These are phyloP conservation scores for Epinephelus moara DNA, from an alignment of 2,113 vertebrate genomes.

Conservation along the genomic window DNA sequence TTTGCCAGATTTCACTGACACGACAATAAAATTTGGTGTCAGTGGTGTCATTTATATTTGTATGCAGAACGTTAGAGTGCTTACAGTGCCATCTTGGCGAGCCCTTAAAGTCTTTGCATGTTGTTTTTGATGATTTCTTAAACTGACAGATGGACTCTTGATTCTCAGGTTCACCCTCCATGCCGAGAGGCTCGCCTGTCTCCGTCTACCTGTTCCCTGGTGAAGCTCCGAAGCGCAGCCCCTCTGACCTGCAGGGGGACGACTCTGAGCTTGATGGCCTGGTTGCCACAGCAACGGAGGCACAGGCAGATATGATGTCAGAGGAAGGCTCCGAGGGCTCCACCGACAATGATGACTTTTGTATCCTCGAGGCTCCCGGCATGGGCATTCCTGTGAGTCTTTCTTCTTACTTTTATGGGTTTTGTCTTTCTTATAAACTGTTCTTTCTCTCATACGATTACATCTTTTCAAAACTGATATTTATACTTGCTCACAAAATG, in stretches of 20 bases:
- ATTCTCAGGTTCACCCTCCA: slow-evolving; percentile 79
- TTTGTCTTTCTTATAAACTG: neutral
- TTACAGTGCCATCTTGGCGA: neutral
- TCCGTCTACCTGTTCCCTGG: slow-evolving; percentile 93
- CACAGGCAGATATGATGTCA: slow-evolving; percentile 78
- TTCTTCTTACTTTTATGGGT: neutral
- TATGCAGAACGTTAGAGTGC: neutral
- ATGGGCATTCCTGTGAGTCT: slow-evolving; percentile 90
- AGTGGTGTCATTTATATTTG: neutral
- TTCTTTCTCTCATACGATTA: neutral
- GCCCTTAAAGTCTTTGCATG: neutral
- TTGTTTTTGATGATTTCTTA: neutral
- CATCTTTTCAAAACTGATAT: neutral
- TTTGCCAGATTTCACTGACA: neutral
- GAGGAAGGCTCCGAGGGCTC: slow-evolving; percentile 85
- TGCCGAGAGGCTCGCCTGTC: slow-evolving; percentile 86
- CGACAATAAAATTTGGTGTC: neutral
- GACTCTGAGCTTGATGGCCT: slow-evolving; percentile 79
- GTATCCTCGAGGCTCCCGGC: slow-evolving; percentile 93
- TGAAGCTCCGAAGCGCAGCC: slow-evolving; percentile 77
- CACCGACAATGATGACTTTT: slow-evolving; percentile 93
- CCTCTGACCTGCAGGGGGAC: slow-evolving; percentile 65
- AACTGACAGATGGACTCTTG: neutral
- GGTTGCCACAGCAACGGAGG: slow-evolving; percentile 80
- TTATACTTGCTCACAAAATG: neutral